phyloP scores from a whole-genome alignment of 2,113 vertebrate genomes.

The Entomyzon cyanotis region DNA sequence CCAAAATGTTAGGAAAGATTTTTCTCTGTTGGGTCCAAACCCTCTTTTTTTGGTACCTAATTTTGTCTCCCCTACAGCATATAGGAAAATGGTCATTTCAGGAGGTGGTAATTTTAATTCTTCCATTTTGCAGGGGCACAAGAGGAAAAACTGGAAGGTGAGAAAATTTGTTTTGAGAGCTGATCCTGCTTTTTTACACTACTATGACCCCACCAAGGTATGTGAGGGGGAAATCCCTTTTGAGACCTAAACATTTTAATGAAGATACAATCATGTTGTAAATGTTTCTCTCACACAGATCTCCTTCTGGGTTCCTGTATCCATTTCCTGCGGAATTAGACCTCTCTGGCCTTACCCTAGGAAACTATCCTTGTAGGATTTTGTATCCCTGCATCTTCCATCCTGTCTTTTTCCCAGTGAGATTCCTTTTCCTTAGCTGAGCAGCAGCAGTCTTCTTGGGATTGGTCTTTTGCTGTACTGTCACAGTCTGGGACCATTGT shows the following conservation, averaged over 20 bases:
- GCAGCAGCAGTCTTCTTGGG: neutral
- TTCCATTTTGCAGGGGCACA: constrained; percentile 83
- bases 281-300: neutral
- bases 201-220: constrained; percentile 92
- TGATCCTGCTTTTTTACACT: constrained; percentile 90
- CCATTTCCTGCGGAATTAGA: neutral
- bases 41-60: neutral
- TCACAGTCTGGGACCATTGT: neutral
- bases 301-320: neutral
- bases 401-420: neutral
- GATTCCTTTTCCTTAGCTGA: neutral
- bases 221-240: neutral
- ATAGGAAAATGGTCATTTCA: neutral
- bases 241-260: neutral
- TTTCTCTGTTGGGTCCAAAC: neutral
- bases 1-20: neutral
- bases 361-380: neutral
- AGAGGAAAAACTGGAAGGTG: constrained; percentile 97
- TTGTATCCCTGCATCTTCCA: neutral
- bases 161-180: constrained; percentile 91
- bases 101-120: neutral
- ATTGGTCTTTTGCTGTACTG: neutral
- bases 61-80: neutral
- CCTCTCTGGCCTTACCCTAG: neutral
- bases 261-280: neutral